Base-by-base conservation (phyloP, 2,888 invertebrate species). In the Eupeodes luniger region DNA sequence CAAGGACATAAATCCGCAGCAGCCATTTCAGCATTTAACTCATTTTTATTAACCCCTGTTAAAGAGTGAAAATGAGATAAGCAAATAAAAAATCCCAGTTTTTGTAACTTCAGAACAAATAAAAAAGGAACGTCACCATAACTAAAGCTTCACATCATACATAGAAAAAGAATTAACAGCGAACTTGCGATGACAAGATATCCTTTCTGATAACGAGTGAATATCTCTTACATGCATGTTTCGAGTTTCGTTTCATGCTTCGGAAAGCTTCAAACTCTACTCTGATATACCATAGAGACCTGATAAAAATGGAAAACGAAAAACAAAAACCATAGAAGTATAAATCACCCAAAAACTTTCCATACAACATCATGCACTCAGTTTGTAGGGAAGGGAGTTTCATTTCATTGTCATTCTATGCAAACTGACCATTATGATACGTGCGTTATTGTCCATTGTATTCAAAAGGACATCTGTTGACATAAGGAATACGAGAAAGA, bases 391-490 rank as follows among this genome's bases (percentile, higher is more conserved):
- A 53, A 27, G 27, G 27, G 27, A 27, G 27, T 27, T 27, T 27
- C 3, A 53, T 19, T 40, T 53, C 67, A 12, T 72, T 57, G 69
- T 36, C 36, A 49, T 57, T 44, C 66, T 36, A 27, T 75, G 61
- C 44, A 83, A 53, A 70, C 79, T 84, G 83, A 80, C 80, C 81
- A 75, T 84, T 74, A 81, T 81, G 77, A 78, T 59, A 44, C 16
- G 69, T 66, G 49, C 49, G 49, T 47, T 64, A 49, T 27, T 77
- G 72, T 77, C 64, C 67, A 84, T 88, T 88, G 88, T 88, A 78
- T 70, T 69, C 69, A 78, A 78, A 81, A 70, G 88, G 84, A 88
- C 84, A 88, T 84, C 88, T 88, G 88, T 88, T 88, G 88, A 88
- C 88, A 84, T 81, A 81, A 84, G 77, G 74, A 72, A 53, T 53